Evolutionary conservation across 2,888 invertebrate species (phyloP).

Genomic region (Eupeodes luniger): DNA sequence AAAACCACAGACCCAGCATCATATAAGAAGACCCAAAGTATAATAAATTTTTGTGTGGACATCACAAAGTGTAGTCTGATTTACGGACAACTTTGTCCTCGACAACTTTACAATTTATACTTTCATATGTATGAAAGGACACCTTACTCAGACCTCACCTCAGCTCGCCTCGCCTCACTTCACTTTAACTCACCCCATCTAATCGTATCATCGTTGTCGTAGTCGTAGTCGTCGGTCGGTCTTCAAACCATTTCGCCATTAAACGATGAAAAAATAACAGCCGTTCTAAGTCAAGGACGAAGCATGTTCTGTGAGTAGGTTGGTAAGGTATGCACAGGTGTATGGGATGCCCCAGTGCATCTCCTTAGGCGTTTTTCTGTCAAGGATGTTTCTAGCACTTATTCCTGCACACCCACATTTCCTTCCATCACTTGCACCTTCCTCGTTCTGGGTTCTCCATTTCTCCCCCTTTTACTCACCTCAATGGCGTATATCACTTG

Average conservation of each 20-base stretch:
- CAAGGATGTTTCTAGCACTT: slow-evolving; percentile 70
- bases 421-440: slow-evolving; percentile 33
- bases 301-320: slow-evolving; percentile 28
- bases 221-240: not conserved
- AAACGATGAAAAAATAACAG: slow-evolving; percentile 13
- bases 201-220: not conserved
- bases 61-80: slow-evolving; percentile 68
- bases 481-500: slow-evolving; percentile 71
- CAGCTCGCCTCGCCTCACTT: not conserved
- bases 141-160: not conserved
- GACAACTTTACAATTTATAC: slow-evolving; percentile 65
- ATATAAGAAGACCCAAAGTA: slow-evolving; percentile 36
- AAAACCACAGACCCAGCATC: not conserved
- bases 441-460: too few species aligned
- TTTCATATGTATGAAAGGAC: slow-evolving; percentile 53
- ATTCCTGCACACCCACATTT: slow-evolving; percentile 40
- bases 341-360: slow-evolving; percentile 50
- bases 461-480: slow-evolving; percentile 20
- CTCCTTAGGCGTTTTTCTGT: slow-evolving; percentile 66
- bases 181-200: not conserved
- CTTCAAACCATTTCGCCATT: slow-evolving; percentile 16
- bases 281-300: slow-evolving; percentile 70
- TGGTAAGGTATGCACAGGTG: not conserved
- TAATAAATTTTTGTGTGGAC: slow-evolving; percentile 68
- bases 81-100: slow-evolving; percentile 72